These are phyloP conservation scores for Calonectris borealis DNA, from an alignment of 2,113 vertebrate genomes.

Conservation along the genomic window DNA sequence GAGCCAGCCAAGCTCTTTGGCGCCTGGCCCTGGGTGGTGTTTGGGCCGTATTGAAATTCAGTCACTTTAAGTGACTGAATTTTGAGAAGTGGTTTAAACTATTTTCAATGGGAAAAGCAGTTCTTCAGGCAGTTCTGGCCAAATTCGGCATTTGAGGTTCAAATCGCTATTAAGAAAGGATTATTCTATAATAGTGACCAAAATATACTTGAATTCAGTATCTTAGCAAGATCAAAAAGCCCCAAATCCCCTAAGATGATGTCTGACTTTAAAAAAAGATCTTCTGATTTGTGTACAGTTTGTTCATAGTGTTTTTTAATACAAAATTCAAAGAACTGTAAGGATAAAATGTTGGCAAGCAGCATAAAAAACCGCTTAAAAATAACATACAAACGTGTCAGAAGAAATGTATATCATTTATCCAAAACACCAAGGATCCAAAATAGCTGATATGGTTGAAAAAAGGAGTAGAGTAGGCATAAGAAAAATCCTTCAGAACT, in stretches of 20 bases:
- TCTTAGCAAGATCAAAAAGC: background rate
- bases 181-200: background rate
- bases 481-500: background rate
- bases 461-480: background rate
- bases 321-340: conserved; percentile 19
- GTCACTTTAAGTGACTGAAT: background rate
- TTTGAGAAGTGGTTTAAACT: background rate
- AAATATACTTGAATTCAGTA: background rate
- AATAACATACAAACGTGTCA: conserved; percentile 21
- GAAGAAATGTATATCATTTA: conserved; percentile 10
- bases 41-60: background rate
- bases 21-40: background rate
- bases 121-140: background rate
- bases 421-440: background rate
- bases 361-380: conserved; percentile 29
- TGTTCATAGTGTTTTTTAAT: background rate
- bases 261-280: background rate
- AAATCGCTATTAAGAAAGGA: background rate
- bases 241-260: background rate
- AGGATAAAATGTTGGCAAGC: conserved; percentile 29
- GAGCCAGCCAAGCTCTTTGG: background rate
- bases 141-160: background rate
- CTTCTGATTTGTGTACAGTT: background rate
- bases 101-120: background rate
- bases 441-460: background rate